A percentile compares a stretch with the other conserved stretches of the same genome.
Conservation (phyloP, 2,797 vertebrate species). For the Furcifer pardalis region DNA sequence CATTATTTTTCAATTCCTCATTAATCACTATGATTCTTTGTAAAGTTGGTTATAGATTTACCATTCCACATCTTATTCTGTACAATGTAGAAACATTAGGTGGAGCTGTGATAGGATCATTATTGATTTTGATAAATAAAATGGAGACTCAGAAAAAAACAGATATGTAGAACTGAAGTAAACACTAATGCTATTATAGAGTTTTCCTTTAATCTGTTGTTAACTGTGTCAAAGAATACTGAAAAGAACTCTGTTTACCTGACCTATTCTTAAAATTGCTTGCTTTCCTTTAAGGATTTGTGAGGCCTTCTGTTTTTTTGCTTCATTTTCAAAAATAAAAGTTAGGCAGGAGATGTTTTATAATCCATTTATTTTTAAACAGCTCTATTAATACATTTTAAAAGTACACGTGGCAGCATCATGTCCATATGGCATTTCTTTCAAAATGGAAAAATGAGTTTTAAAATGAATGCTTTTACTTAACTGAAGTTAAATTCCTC, state of each 20-base stretch:
- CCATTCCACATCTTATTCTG: not conserved
- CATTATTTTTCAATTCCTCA: not conserved
- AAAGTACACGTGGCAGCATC: conserved; percentile 2
- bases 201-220: not conserved
- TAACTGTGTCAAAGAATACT: not conserved
- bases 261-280: not conserved
- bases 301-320: not conserved
- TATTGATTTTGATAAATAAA: not conserved
- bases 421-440: conserved; percentile 20
- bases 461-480: not conserved
- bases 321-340: conserved; percentile 5
- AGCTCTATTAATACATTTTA: conserved; percentile 15
- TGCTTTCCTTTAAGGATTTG: not conserved
- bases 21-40: not conserved
- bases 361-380: conserved; percentile 13
- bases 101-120: not conserved
- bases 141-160: not conserved
- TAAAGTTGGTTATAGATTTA: not conserved
- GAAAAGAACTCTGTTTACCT: not conserved
- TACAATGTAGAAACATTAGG: not conserved
- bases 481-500: not conserved
- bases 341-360: not conserved
- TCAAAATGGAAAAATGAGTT: not conserved
- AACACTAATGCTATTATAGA: not conserved
- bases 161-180: not conserved